These are phyloP conservation scores for Druon quercuslanigerum DNA, from an alignment of 1,140 invertebrate genomes.

Conservation along the genomic window DNA sequence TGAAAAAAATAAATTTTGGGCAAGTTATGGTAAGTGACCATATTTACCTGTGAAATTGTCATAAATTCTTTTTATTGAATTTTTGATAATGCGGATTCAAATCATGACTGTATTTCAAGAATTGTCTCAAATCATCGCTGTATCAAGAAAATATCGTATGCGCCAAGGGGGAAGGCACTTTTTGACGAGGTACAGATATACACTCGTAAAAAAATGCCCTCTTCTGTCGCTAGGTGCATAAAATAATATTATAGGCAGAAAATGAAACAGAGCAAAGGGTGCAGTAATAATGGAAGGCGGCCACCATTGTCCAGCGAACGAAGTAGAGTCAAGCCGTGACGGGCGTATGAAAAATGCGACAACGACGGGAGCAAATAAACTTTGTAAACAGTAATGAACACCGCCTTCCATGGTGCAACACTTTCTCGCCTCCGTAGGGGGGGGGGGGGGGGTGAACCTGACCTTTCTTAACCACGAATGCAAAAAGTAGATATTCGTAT, in stretches of 20 bases:
- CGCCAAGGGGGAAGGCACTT: too few relatives aligned
- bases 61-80: too few relatives aligned
- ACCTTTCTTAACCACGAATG: slow-evolving; percentile 9
- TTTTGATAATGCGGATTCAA: too few relatives aligned
- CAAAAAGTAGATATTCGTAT: slow-evolving; percentile 20
- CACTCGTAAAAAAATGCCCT: too few relatives aligned
- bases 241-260: neutral
- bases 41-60: too few relatives aligned
- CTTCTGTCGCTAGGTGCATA: too few relatives aligned
- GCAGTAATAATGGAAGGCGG: slow-evolving; percentile 24
- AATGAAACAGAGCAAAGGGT: slow-evolving; percentile 1
- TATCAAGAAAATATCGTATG: too few relatives aligned
- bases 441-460: neutral
- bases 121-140: too few relatives aligned
- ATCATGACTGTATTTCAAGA: too few relatives aligned
- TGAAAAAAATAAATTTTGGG: too few relatives aligned
- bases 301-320: slow-evolving; percentile 6
- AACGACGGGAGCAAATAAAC: slow-evolving; percentile 7
- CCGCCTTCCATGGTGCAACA: neutral
- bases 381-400: slow-evolving; percentile 31
- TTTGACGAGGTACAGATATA: too few relatives aligned
- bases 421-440: neutral
- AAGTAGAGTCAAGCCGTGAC: slow-evolving; percentile 16
- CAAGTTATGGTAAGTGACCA: too few relatives aligned
- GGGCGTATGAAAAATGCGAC: slow-evolving; percentile 20